Evolutionary conservation across 2,113 vertebrate genomes (phyloP).

Genomic region (Anhinga anhinga): DNA sequence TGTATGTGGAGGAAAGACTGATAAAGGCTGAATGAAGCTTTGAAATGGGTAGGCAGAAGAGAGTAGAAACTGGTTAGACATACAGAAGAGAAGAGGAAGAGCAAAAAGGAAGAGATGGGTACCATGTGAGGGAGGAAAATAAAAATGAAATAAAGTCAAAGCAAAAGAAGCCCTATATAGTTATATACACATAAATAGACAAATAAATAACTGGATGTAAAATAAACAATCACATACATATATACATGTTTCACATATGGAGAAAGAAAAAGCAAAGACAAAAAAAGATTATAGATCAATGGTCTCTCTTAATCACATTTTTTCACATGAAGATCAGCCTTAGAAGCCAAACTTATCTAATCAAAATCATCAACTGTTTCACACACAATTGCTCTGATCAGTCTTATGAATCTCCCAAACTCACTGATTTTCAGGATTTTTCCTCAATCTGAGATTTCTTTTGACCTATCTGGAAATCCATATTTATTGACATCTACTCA

Average conservation of each 20-base stretch:
- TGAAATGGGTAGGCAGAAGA: background rate
- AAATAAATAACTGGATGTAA: background rate
- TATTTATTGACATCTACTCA: background rate
- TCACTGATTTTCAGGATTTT: background rate
- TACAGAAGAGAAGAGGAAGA: background rate
- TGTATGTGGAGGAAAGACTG: background rate
- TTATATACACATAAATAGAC: background rate
- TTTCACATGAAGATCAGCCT: background rate
- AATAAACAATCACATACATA: background rate
- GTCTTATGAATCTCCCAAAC: background rate
- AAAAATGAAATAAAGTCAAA: background rate
- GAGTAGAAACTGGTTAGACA: background rate
- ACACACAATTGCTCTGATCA: fast-evolving
- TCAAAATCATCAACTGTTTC: background rate
- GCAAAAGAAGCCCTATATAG: background rate
- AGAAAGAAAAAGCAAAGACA: background rate
- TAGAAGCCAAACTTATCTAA: background rate
- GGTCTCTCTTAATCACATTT: background rate
- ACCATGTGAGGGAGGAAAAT: background rate
- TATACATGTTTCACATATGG: background rate
- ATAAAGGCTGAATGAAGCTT: background rate
- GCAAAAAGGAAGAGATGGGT: background rate
- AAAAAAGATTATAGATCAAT: background rate
- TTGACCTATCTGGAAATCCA: background rate
- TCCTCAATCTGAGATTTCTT: background rate